phyloP scores from a whole-genome alignment of 2,113 vertebrate genomes.

The Petaurus breviceps region DNA sequence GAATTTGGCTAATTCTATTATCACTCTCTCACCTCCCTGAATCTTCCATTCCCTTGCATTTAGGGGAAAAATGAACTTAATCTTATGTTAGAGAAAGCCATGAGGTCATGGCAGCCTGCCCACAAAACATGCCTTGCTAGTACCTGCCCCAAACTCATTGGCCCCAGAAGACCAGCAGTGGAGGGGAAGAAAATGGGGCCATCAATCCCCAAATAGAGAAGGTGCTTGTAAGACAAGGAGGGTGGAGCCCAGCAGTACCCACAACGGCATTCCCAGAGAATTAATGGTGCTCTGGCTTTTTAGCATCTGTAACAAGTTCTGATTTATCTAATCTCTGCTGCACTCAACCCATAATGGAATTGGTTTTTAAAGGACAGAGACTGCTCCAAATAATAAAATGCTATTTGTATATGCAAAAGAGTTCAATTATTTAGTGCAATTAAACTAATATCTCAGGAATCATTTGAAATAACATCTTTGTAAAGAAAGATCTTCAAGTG shows the following conservation, averaged over 20 bases:
- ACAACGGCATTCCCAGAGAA: slow-evolving; percentile 59
- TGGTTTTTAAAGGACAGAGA: slow-evolving; percentile 43
- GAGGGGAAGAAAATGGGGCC: background rate
- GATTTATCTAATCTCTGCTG: slow-evolving; percentile 70
- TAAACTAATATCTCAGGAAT: slow-evolving; percentile 78
- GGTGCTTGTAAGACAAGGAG: slow-evolving; percentile 61
- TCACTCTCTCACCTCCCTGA: background rate
- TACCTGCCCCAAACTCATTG: background rate
- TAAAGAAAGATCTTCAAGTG: slow-evolving; percentile 51
- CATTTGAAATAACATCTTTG: slow-evolving; percentile 71
- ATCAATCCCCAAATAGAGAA: slow-evolving; percentile 56
- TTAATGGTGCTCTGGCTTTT: slow-evolving; percentile 53
- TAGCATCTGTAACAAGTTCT: slow-evolving; percentile 57
- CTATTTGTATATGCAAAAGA: slow-evolving; percentile 70
- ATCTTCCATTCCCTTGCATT: slow-evolving; percentile 14
- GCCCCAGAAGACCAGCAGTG: slow-evolving; percentile 57
- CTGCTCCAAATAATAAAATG: slow-evolving; percentile 67
- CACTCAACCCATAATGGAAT: slow-evolving; percentile 49
- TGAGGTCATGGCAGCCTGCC: background rate
- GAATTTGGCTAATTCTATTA: background rate
- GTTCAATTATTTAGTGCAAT: slow-evolving; percentile 77
- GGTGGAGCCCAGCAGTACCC: slow-evolving; percentile 41
- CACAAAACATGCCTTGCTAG: background rate
- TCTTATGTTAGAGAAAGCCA: background rate
- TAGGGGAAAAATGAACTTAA: background rate